Base-by-base conservation (phyloP, 92 coral and sea anemone genomes). In the Siderastrea siderea region DNA sequence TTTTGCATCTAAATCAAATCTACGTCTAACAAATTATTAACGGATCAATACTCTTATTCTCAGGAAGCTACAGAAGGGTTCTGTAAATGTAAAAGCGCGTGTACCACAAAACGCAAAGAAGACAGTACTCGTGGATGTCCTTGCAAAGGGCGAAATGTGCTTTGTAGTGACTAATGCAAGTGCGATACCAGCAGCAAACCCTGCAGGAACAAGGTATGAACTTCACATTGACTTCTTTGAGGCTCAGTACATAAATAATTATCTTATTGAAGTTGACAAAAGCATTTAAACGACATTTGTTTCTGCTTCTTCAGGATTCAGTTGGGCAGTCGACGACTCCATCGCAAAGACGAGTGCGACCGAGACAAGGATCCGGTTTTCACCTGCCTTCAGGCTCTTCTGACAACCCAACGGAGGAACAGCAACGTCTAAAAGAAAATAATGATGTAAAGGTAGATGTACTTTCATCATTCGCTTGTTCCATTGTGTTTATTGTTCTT, bases 351-450 rank as follows among this genome's bases (percentile, higher is more conserved):
- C 38, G 38, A 26, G 38, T 26, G 38, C 38, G 38, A 26, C 38
- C 38, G 38, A 26, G 38, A 26, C 64, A 75, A 75, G 47, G 80
- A 75, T 74, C 79, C 45, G 79, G 79, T 49, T 74, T 74, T 74
- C 79, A 61, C 50, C 79, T 74, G 5, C 5, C 64, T 51, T 74
- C 79, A 74, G 64, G 79, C 63, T 47, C 80, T 58, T 15, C 66
- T 16, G 80, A 75, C 47, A 47, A 51, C 44, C 80, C 80, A 54
- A 58, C 80, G 2, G 80, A 75, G 80, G 80, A 54, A 75, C 80
- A 75, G 52, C 66, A 75, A 55, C 47, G 9, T 16, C 51, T 53
- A 15, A 75, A 52, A 52, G 79, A 75, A 71, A 75, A 75, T 4
- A 75, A 75, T 64, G 78, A 73, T 75, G 80, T 75, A 46, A 75